phyloP scores from a whole-genome alignment of 2,797 vertebrate genomes.

The Danio tinwini region DNA sequence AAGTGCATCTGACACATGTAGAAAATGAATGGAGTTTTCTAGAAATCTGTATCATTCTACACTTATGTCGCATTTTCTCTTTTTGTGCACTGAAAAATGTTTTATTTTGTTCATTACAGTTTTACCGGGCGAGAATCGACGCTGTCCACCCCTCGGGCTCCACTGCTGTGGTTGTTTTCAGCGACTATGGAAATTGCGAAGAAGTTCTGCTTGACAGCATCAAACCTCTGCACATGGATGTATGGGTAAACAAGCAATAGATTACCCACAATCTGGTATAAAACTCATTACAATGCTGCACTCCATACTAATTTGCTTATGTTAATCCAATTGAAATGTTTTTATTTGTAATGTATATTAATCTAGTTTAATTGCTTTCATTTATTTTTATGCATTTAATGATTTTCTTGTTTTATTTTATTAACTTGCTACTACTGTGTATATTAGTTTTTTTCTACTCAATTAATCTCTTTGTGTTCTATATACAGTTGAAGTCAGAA shows the following conservation, averaged over 20 bases:
- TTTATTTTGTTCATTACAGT: slow-evolving; percentile 73
- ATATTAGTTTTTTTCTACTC: no score
- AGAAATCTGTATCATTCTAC: background rate
- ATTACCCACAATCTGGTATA: background rate
- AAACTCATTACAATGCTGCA: no score
- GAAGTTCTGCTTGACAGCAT: slow-evolving; percentile 97
- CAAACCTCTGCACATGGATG: slow-evolving; percentile 86
- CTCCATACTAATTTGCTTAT: background rate
- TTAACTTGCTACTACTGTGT: no score
- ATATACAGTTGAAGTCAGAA: no score
- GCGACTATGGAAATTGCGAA: slow-evolving; percentile 98
- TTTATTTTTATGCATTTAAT: no score
- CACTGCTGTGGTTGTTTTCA: slow-evolving; percentile 97
- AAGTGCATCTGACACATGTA: no score
- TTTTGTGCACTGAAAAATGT: background rate
- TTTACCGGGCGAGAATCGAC: slow-evolving; percentile 94
- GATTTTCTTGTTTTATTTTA: no score
- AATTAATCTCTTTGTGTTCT: no score
- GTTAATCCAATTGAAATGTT: no score
- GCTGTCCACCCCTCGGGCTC: slow-evolving; percentile 96
- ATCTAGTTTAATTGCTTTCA: no score
- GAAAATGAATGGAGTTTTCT: background rate
- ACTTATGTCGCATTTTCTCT: background rate
- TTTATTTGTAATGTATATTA: no score
- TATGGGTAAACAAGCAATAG: slow-evolving; percentile 82